Evolutionary conservation across 2,888 invertebrate genomes (phyloP).

Genomic region (Torymus auratus): DNA sequence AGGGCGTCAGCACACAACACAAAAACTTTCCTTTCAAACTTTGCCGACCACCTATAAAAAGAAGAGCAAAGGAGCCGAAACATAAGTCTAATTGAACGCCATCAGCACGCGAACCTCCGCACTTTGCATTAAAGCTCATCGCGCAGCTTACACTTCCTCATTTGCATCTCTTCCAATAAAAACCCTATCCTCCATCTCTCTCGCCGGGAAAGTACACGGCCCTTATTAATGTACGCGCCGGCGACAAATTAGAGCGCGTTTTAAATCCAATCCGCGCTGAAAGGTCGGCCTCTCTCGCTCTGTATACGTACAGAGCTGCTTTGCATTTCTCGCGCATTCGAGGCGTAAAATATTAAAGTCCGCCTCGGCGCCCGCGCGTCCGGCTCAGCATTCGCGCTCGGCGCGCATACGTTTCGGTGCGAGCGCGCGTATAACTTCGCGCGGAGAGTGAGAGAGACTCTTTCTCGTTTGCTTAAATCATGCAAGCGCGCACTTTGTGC

Average conservation of each 20-base stretch:
- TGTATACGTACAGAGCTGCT: constrained; percentile 58
- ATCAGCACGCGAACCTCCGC: constrained; percentile 26
- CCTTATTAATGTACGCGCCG: constrained; percentile 52
- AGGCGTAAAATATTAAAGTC: constrained; percentile 77
- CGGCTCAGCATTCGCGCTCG: constrained; percentile 59
- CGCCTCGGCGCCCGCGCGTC: constrained; percentile 61
- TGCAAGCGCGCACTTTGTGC: constrained; percentile 43
- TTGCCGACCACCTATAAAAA: no score
- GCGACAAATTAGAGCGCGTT: constrained; percentile 76
- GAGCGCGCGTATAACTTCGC: no score
- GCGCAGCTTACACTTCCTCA: constrained; percentile 14
- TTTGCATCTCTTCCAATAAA: constrained; percentile 38
- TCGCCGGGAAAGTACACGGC: constrained; percentile 1
- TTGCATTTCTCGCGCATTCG: constrained; percentile 75
- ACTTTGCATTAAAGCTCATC: constrained; percentile 49
- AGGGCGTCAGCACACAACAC: no score
- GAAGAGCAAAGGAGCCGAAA: background rate
- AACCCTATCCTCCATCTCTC: background rate
- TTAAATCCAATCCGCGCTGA: constrained; percentile 75
- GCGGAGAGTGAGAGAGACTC: no score
- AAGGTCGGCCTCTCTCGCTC: constrained; percentile 60
- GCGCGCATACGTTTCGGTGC: constrained; percentile 37
- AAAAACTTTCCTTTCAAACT: no score
- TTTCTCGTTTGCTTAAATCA: constrained; percentile 44
- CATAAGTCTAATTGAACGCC: constrained; percentile 41